Evolutionary conservation across 1,140 invertebrate species (phyloP).

Genomic region (Metopolophium dirhodum): DNA sequence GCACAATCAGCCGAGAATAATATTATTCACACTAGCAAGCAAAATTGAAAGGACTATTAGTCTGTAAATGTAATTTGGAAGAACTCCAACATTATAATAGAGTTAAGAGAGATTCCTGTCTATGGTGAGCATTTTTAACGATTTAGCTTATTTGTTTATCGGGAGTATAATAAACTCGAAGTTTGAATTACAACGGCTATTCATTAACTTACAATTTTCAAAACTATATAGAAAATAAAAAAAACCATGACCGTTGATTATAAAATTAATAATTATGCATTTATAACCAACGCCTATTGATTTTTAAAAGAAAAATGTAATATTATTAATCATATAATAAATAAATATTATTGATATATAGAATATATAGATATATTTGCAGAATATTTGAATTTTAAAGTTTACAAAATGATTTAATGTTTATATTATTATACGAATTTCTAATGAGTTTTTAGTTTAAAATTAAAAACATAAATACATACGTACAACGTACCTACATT

Average conservation of each 20-base stretch:
- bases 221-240: neutral
- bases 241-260: neutral
- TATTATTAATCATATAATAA: no score
- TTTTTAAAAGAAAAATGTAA: neutral
- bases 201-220: neutral
- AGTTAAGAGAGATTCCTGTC: neutral
- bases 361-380: no score
- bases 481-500: no score
- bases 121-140: neutral
- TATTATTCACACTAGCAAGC: neutral
- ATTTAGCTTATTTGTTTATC: neutral
- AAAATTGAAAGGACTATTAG: neutral
- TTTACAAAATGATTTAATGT: no score
- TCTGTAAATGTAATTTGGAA: slow-evolving; percentile 2
- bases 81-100: neutral
- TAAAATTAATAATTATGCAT: no score
- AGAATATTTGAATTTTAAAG: no score
- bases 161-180: neutral
- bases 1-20: neutral
- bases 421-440: no score
- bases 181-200: neutral
- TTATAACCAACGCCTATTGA: neutral
- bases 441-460: no score
- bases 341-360: no score
- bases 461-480: no score